Evolutionary conservation across 2,113 vertebrate species (phyloP), one percentile per base, ranked within the genome.

Genomic region (Ageneiosus marmoratus): DNA sequence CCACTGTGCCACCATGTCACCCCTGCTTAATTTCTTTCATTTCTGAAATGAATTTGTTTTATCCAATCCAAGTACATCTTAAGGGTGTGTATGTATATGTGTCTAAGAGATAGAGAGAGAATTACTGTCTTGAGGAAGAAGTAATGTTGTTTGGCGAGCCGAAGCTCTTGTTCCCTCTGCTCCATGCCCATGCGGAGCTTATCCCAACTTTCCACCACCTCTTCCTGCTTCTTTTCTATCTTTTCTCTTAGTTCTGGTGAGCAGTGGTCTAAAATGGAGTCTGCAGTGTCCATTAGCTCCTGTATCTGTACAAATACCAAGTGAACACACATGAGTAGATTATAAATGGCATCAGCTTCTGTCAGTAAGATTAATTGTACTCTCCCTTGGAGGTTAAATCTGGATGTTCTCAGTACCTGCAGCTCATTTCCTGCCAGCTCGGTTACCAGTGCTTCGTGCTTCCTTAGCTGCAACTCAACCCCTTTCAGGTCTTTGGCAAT

Each of bases 401-500:
- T 16, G 24, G 56, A 37, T 29, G 18, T 7, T 51, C 18, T 69
- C 51, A 67, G 77, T 86, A 97, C 96, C 95, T 96, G 96, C 29
- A 89, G 91, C 86, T 96, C 95, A 3, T 91, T 93, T 75, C 91
- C 91, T 5, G 82, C 74, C 0, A 98, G 91, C 74, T 97, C 96
- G 0, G 90, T 86, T 22, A 97, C 95, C 86, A 97, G 89, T 20
- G 92, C 91, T 72, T 96, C 88, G 0, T 97, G 96, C 75, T 94
- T 95, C 74, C 94, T 93, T 15, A 96, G 92, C 90, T 98, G 97
- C 8, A 91, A 92, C 60, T 91, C 92, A n/a, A 94, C 92, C 18
- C 94, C 95, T 69, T 48, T 91, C 65, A 95, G 87, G 87, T 97
- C 96, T 89, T 91, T 95, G 5, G 95, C 95, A 86, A 96, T 87